These are phyloP conservation scores for Pongo pygmaeus DNA, from an alignment of 2,113 vertebrate genomes.

Conservation along the genomic window DNA sequence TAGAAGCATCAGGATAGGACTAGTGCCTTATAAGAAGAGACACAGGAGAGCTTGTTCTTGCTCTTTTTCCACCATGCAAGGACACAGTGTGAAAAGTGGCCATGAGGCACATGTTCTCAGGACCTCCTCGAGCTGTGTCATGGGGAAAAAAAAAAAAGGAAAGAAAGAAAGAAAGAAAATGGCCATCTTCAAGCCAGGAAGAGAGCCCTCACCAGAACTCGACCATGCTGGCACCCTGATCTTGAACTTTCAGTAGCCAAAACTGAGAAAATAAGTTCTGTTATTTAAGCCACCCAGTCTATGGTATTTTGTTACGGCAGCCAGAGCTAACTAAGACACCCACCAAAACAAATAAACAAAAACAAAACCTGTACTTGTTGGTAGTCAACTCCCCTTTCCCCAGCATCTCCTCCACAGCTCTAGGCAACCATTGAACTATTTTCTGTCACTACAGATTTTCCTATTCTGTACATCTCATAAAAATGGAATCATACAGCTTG, in stretches of 20 bases:
- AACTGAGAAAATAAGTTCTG: neutral
- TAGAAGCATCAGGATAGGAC: neutral
- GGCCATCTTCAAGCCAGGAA: neutral
- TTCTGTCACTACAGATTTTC: neutral
- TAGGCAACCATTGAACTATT: neutral
- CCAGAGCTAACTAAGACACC: neutral
- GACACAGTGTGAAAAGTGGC: neutral
- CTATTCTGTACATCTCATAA: neutral
- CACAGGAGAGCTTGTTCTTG: neutral
- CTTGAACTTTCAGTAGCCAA: neutral
- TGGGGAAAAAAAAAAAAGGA: too few relatives aligned
- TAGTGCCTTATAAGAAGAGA: neutral
- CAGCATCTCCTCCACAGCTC: neutral
- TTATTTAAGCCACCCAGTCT: neutral
- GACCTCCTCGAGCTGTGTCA: too few relatives aligned
- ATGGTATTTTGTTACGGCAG: neutral
- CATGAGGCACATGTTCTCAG: too few relatives aligned
- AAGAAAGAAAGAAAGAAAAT: neutral
- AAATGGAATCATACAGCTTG: neutral
- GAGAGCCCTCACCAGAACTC: neutral
- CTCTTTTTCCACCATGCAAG: neutral
- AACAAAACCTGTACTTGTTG: neutral
- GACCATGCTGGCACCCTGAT: neutral
- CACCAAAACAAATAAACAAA: neutral
- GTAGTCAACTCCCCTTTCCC: neutral